These are phyloP conservation scores for Drosophila punjabiensis DNA, from an alignment of 1,140 invertebrate species.

Conservation along the genomic window DNA sequence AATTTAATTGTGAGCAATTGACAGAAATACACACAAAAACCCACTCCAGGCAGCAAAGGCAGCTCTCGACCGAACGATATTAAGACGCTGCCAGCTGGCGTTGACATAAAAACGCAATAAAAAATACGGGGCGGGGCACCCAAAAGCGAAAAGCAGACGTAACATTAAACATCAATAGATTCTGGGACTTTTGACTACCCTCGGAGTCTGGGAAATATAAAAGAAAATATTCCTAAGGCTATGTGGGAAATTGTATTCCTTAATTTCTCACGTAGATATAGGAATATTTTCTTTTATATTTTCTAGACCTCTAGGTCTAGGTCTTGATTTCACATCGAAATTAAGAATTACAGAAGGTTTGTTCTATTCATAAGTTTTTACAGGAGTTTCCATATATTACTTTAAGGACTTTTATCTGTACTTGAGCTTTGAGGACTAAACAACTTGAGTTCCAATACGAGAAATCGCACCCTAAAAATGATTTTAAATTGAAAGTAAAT, in stretches of 20 bases:
- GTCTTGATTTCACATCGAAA: too few species aligned
- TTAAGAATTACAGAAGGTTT: too few species aligned
- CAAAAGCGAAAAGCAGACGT: conserved; percentile 34
- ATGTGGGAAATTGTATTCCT: too few species aligned
- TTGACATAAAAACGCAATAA: conserved; percentile 82
- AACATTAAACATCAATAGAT: conserved; percentile 1
- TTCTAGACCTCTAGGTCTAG: too few species aligned
- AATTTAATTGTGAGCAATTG: conserved; percentile 79
- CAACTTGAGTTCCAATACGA: neutral
- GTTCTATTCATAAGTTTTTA: too few species aligned
- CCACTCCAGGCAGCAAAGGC: conserved; percentile 19
- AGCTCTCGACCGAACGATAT: conserved; percentile 56
- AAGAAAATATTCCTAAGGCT: neutral
- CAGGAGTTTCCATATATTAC: neutral
- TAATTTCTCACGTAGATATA: too few species aligned
- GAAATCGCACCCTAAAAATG: neutral
- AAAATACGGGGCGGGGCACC: conserved; percentile 64
- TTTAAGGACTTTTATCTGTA: too few species aligned
- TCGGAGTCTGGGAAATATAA: neutral
- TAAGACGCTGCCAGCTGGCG: conserved; percentile 70
- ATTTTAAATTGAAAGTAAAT: too few species aligned
- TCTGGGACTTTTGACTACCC: conserved; percentile 1
- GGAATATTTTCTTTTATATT: too few species aligned
- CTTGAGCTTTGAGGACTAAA: neutral
- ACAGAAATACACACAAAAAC: conserved; percentile 75